These are phyloP conservation scores for Pycnomerus fuliginosus DNA, from an alignment of 2,888 invertebrate species.

Conservation along the genomic window DNA sequence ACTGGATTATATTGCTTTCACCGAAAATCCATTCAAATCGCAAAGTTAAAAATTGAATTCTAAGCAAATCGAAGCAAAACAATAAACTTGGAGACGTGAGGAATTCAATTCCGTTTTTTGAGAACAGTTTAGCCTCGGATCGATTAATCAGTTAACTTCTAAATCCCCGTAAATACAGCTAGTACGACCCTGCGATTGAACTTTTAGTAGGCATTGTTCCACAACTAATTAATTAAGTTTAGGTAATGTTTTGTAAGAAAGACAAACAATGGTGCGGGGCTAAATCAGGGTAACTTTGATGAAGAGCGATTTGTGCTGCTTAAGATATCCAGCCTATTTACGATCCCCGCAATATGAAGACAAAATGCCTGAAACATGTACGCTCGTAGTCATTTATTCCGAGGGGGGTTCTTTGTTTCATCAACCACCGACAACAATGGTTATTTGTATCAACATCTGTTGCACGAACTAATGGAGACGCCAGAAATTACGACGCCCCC, in stretches of 20 bases:
- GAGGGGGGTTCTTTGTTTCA: not conserved
- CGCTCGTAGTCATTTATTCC: too few relatives aligned
- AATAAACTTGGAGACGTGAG: too few relatives aligned
- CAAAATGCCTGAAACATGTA: too few relatives aligned
- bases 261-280: slow-evolving; percentile 5
- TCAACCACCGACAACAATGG: not conserved
- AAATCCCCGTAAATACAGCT: not conserved
- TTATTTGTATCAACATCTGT: not conserved
- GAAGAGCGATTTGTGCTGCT: slow-evolving; percentile 8
- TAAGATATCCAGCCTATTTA: not conserved
- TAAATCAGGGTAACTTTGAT: not conserved
- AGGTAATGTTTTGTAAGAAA: slow-evolving; percentile 22
- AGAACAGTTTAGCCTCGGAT: not conserved
- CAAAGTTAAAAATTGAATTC: too few relatives aligned
- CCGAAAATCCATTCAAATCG: too few relatives aligned
- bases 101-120: too few relatives aligned
- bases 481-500: not conserved
- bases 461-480: not conserved
- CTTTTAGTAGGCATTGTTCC: slow-evolving; percentile 17
- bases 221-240: slow-evolving; percentile 19
- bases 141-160: slow-evolving; percentile 1
- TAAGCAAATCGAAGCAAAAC: too few relatives aligned
- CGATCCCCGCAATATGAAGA: not conserved
- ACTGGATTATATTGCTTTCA: too few relatives aligned
- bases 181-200: slow-evolving; percentile 6